Base-by-base conservation (phyloP, 1,140 invertebrate genomes). In the Trichogramma pretiosum region DNA sequence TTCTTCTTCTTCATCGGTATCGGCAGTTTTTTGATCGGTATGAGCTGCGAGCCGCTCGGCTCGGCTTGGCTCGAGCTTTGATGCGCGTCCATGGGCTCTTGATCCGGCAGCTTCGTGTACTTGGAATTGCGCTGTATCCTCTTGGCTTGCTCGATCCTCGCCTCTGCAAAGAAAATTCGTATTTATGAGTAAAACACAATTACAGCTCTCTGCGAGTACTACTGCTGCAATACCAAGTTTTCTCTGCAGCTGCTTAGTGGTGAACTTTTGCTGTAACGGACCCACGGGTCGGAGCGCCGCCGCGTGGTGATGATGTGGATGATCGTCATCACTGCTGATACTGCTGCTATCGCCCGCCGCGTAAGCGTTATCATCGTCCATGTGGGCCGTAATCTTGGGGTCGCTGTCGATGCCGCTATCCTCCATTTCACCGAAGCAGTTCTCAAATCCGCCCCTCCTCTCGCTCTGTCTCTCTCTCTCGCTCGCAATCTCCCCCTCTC, bases 401-500 rank as follows among this genome's bases (percentile, higher is more conserved):
- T 80, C 77, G 61, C 77, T 79, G 47, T 81, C 78, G 53, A 81
- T 80, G 17, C 78, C 78, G 60, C 78, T 81, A 62, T 81, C 78
- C 67, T 81, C 78, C 77, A 80, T 80, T 28, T 28, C 24, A 11
- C 24, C 24, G 24, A 7, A n/a, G n/a, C n/a, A n/a, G n/a, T n/a
- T n/a, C n/a, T n/a, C n/a, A n/a, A n/a, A n/a, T n/a, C n/a, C n/a
- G n/a, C n/a, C n/a, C n/a, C n/a, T n/a, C n/a, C n/a, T n/a, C n/a
- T n/a, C n/a, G n/a, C n/a, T n/a, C n/a, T n/a, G n/a, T n/a, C n/a
- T n/a, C n/a, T n/a, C n/a, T n/a, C n/a, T n/a, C n/a, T n/a, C n/a
- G n/a, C n/a, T n/a, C n/a, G n/a, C n/a, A n/a, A n/a, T n/a, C n/a
- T n/a, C n/a, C n/a, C n/a, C n/a, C n/a, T n/a, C n/a, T n/a, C n/a